Percentiles rank a stretch among this genome's conserved stretches.
phyloP scores from a whole-genome alignment of 2,888 invertebrate genomes.

The Copidosoma aretas region DNA sequence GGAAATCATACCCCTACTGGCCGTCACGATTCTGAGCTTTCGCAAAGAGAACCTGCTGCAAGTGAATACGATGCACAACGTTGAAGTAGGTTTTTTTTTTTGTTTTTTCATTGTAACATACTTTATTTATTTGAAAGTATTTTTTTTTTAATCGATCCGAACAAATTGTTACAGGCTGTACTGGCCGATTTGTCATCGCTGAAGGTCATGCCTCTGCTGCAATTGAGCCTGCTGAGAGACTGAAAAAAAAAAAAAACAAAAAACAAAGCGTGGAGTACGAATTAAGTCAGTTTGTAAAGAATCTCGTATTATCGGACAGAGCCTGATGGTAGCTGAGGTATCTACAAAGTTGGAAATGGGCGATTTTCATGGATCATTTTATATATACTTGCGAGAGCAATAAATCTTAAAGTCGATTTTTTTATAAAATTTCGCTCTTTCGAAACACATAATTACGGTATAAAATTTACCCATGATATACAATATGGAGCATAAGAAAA shows the following conservation, averaged over 20 bases:
- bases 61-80: conserved; percentile 76
- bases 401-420: background rate
- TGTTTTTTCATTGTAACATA: too few relatives aligned
- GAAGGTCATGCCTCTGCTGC: conserved; percentile 83
- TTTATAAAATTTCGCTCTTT: background rate
- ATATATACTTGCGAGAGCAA: background rate
- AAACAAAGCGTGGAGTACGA: too few relatives aligned
- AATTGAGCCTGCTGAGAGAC: conserved; percentile 78
- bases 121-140: too few relatives aligned
- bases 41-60: conserved; percentile 84
- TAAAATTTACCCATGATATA: too few relatives aligned
- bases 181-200: conserved; percentile 87
- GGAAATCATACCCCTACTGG: conserved; percentile 86
- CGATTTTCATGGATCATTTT: too few relatives aligned
- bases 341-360: too few relatives aligned
- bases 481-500: too few relatives aligned
- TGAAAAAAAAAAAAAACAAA: conserved; percentile 44
- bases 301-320: too few relatives aligned
- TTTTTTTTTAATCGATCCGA: too few relatives aligned
- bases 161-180: conserved; percentile 68
- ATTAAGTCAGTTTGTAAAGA: too few relatives aligned
- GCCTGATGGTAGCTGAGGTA: too few relatives aligned
- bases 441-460: too few relatives aligned
- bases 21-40: conserved; percentile 84
- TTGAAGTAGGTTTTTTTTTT: conserved; percentile 66